Evolutionary conservation across 2,113 vertebrate genomes (phyloP), one percentile per base, ranked within the genome.

Genomic region (Cranoglanis bouderius): DNA sequence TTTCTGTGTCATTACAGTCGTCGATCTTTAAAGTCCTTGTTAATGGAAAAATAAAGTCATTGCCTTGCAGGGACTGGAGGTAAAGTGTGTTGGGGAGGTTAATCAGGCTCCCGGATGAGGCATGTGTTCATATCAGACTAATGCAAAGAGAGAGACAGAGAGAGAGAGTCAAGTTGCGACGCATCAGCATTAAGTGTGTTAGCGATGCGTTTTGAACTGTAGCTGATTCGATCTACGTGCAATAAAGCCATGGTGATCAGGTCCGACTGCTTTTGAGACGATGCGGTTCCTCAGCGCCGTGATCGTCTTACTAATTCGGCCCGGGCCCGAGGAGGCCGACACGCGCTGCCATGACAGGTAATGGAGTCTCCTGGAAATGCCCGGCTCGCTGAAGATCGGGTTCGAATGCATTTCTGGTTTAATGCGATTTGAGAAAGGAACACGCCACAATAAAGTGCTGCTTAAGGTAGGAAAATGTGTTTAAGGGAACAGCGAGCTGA

Each of bases 401-500:
- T 95, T 95, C 92, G 93, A 94, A 95, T 95, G 94, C 95, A 95
- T 95, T 94, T 93, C 92, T 91, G 93, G 93, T 94, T 94, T 95
- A 95, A 96, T 95, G 92, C 85, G 91, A 96, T 95, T 94, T 91
- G 82, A 90, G 93, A 93, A 96, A 95, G 94, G 94, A 96, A 96
- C 95, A 96, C 92, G 88, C 95, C 95, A 95, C 95, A 96, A 96
- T 96, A 95, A 96, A 95, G 95, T 96, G 95, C 94, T 95, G 94
- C 94, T 95, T 95, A 94, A 95, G 93, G 90, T 93, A 32, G 91
- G 93, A 93, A 95, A 95, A 94, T 95, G 93, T 87, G 86, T 95
- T 95, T 95, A 93, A 93, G 88, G 87, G 84, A 83, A 87, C 92
- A 92, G 92, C 91, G 89, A 94, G 93, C 91, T 92, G 93, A 95